Evolutionary conservation across 2,888 invertebrate genomes (phyloP).

Genomic region (Brachyopa scutellaris): DNA sequence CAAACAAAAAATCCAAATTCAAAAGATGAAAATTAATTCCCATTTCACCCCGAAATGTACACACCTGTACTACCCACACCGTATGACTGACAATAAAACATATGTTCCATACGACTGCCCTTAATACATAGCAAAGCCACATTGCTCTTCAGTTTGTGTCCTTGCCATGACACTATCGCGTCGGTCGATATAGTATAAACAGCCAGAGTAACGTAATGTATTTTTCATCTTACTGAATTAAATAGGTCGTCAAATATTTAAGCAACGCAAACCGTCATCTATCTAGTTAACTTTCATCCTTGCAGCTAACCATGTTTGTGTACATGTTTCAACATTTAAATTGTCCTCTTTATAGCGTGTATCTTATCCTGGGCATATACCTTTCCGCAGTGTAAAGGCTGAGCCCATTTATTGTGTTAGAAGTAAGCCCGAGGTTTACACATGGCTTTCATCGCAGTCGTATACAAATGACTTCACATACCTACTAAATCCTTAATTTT

Average conservation of each 20-base stretch:
- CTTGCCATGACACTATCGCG: too few relatives aligned
- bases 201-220: neutral
- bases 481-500: conserved; percentile 24
- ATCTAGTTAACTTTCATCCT: conserved; percentile 46
- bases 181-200: neutral
- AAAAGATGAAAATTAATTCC: too few relatives aligned
- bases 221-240: conserved; percentile 37
- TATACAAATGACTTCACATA: conserved; percentile 55
- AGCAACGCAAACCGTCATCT: conserved; percentile 20
- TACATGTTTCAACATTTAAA: conserved; percentile 39
- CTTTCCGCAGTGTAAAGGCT: conserved; percentile 35
- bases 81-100: too few relatives aligned
- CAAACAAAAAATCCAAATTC: too few relatives aligned
- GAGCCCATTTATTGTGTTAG: conserved; percentile 43
- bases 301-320: conserved; percentile 12
- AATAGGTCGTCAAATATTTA: conserved; percentile 64
- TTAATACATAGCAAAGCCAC: too few relatives aligned
- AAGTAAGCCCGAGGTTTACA: conserved; percentile 36
- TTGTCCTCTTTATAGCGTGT: conserved; percentile 28
- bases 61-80: too few relatives aligned
- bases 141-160: conserved; percentile 4
- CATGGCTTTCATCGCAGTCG: conserved; percentile 26
- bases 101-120: too few relatives aligned
- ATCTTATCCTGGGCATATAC: conserved; percentile 35
- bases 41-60: too few relatives aligned